Conservation (phyloP, 2,797 vertebrate genomes). For the Gymnothorax reevesii region DNA sequence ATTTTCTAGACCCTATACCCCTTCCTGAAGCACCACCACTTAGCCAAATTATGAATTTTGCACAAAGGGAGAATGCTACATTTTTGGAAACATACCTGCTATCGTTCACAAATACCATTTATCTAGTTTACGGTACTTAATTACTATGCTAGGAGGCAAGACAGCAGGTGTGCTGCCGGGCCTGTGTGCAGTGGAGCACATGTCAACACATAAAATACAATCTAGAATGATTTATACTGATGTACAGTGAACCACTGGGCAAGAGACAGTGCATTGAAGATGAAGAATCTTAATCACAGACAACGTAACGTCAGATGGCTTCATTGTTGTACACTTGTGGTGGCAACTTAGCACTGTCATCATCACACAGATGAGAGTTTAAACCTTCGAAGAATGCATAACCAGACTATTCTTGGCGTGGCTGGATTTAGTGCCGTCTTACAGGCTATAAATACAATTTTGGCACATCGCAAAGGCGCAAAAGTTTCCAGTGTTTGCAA, state of each 20-base stretch:
- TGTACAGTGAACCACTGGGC: not conserved
- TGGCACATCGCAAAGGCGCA: conserved; percentile 31
- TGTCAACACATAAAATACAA: not conserved
- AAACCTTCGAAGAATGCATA: conserved; percentile 59
- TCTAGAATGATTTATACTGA: not conserved
- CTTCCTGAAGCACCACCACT: too few species aligned
- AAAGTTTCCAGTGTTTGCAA: conserved; percentile 11
- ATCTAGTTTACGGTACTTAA: too few species aligned
- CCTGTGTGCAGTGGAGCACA: not conserved
- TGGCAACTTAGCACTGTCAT: conserved; percentile 25
- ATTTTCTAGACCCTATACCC: too few species aligned
- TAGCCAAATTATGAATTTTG: too few species aligned
- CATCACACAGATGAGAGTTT: conserved; percentile 56
- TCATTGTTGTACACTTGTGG: not conserved
- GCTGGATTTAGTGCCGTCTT: conserved; percentile 66
- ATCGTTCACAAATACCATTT: too few species aligned
- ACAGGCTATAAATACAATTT: conserved; percentile 59
- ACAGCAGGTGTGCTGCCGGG: not conserved
- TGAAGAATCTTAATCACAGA: not conserved
- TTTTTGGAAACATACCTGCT: too few species aligned
- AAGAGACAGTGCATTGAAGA: not conserved
- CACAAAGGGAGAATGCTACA: too few species aligned
- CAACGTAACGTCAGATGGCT: not conserved
- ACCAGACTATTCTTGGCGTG: conserved; percentile 71
- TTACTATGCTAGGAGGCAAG: not conserved